These are phyloP conservation scores for Meliscaeva auricollis DNA, from an alignment of 2,888 invertebrate genomes.

Conservation along the genomic window DNA sequence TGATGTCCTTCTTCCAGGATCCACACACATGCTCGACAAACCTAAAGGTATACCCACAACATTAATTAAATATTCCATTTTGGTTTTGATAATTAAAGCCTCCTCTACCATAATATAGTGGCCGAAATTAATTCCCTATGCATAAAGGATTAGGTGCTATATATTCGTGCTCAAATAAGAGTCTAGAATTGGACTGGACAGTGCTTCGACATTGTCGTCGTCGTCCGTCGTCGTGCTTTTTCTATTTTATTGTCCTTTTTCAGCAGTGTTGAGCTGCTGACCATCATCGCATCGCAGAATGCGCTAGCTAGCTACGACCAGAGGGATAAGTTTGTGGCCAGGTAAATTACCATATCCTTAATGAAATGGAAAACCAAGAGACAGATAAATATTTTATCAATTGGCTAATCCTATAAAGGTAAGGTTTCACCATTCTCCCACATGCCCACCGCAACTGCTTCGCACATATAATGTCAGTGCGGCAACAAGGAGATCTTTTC, in stretches of 20 bases:
- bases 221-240: conserved; percentile 6
- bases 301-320: conserved; percentile 15
- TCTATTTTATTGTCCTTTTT: conserved; percentile 38
- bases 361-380: conserved; percentile 73
- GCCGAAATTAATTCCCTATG: conserved; percentile 73
- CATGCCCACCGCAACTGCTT: conserved; percentile 3
- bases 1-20: conserved; percentile 13
- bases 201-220: not conserved
- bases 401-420: conserved; percentile 64
- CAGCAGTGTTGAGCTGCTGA: not conserved
- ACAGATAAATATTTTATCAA: conserved; percentile 74
- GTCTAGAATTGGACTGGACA: not conserved
- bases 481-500: conserved; percentile 26
- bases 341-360: conserved; percentile 73
- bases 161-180: conserved; percentile 29
- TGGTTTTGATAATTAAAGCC: conserved; percentile 74
- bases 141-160: conserved; percentile 73
- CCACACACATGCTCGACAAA: conserved; percentile 15
- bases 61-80: conserved; percentile 76
- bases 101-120: conserved; percentile 65
- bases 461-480: conserved; percentile 22
- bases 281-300: not conserved
- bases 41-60: conserved; percentile 15
- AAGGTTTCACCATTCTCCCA: not conserved
- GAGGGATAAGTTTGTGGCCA: conserved; percentile 58